Conservation (phyloP, 1,140 invertebrate genomes). For the Dreissena rostriformis region DNA sequence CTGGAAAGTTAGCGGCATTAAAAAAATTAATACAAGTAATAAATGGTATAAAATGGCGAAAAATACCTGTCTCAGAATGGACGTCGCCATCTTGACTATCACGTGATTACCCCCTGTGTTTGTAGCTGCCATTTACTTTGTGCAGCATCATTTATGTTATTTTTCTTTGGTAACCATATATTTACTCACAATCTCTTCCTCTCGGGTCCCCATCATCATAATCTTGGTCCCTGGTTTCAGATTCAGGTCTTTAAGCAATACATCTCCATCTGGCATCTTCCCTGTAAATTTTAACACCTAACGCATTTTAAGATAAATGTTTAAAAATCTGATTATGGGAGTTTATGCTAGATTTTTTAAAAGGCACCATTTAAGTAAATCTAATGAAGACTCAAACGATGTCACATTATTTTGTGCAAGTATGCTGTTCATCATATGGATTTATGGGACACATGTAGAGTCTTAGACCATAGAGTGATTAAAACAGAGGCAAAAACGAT, state of each 20-base stretch:
- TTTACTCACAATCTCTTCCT: conserved; percentile 93
- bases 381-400: no score
- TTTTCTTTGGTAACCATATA: background rate
- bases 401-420: background rate
- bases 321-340: background rate
- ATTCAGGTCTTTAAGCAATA: conserved; percentile 87
- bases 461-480: no score
- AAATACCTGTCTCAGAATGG: no score
- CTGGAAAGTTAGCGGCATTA: no score
- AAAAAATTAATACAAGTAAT: no score
- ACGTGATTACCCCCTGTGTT: no score
- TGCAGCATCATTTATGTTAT: no score
- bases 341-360: background rate
- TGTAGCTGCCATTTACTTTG: no score
- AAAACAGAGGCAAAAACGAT: no score
- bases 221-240: conserved; percentile 95
- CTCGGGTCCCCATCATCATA: conserved; percentile 98
- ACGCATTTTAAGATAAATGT: background rate
- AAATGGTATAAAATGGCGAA: no score
- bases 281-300: conserved; percentile 83
- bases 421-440: background rate
- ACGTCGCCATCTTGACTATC: no score
- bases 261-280: conserved; percentile 90
- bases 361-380: background rate
- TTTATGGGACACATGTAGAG: no score